A percentile compares a stretch with the other conserved stretches of the same genome.
Conservation (phyloP, 2,113 vertebrate species). For the Cisticola juncidis region DNA sequence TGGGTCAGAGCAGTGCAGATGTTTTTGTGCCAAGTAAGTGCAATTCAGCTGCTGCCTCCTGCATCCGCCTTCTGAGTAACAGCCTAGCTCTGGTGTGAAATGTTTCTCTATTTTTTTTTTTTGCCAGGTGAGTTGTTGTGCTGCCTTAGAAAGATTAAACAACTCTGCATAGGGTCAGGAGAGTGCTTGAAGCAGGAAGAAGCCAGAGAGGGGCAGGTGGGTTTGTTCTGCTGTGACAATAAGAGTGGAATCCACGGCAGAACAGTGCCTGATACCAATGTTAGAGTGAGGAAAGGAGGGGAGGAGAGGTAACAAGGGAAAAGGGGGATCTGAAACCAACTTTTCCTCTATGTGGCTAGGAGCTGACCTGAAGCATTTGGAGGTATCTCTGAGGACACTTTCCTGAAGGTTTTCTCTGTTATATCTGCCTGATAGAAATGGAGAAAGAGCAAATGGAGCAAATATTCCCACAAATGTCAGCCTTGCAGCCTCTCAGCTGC, state of each 20-base stretch:
- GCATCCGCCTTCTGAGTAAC: not conserved
- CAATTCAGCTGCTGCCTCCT: not conserved
- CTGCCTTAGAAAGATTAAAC: not conserved
- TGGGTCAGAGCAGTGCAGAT: accelerated
- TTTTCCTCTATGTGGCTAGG: not conserved
- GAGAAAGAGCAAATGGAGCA: not conserved
- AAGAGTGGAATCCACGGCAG: not conserved
- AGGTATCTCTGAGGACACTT: not conserved
- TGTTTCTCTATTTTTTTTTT: not conserved
- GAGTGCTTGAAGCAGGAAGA: not conserved
- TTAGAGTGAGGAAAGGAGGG: no score
- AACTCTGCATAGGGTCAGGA: not conserved
- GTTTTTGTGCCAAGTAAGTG: not conserved
- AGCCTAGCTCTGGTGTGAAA: not conserved
- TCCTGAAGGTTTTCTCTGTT: not conserved
- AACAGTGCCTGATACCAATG: not conserved
- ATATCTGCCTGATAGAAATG: not conserved
- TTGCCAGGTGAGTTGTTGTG: not conserved
- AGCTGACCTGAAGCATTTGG: not conserved
- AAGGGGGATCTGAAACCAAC: not conserved
- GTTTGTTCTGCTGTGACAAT: not conserved
- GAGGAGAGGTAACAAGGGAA: accelerated
- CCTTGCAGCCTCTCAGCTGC: not conserved
- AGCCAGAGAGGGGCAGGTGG: not conserved
- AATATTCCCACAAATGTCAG: not conserved